These are phyloP conservation scores for Bedellia somnulentella DNA, from an alignment of 2,888 invertebrate genomes.

Conservation along the genomic window DNA sequence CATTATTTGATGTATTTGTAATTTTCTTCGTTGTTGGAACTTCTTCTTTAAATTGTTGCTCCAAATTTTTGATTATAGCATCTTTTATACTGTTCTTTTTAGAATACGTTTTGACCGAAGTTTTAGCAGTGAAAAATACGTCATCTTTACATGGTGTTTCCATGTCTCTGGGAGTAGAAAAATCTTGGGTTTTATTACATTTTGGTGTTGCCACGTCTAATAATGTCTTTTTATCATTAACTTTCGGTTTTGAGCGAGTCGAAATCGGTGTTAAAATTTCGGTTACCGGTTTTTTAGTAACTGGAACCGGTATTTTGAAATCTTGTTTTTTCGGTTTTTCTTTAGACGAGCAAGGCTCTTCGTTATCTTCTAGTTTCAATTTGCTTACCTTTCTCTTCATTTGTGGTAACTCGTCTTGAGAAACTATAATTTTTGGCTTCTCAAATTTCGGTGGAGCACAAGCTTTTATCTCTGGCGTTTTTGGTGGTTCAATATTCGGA, in stretches of 20 bases:
- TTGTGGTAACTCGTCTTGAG: conserved; percentile 31
- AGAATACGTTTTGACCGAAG: conserved; percentile 27
- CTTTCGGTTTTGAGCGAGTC: conserved; percentile 15
- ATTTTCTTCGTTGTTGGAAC: conserved; percentile 9
- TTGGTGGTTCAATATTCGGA: conserved; percentile 14
- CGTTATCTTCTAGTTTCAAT: conserved; percentile 29
- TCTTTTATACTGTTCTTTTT: conserved; percentile 19
- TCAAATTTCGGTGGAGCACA: conserved; percentile 14
- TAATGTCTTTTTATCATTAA: conserved; percentile 15
- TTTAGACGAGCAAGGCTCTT: conserved; percentile 12
- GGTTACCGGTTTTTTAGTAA: conserved; percentile 19
- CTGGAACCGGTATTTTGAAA: conserved; percentile 37
- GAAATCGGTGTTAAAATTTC: conserved; percentile 30
- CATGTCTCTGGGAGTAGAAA: conserved; percentile 25
- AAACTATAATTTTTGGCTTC: conserved; percentile 17
- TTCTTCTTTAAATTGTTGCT: conserved; percentile 21
- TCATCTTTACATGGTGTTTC: conserved; percentile 17
- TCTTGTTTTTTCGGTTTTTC: conserved; percentile 11
- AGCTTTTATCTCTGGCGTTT: conserved; percentile 23
- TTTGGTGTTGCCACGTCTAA: conserved; percentile 13
- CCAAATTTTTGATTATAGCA: conserved; percentile 34
- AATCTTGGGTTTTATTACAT: conserved; percentile 13
- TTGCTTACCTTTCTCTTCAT: conserved; percentile 26
- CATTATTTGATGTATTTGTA: conserved; percentile 11
- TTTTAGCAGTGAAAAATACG: conserved; percentile 38